Base-by-base conservation (phyloP, 1,140 invertebrate species). In the Tetragnatha versicolor region DNA sequence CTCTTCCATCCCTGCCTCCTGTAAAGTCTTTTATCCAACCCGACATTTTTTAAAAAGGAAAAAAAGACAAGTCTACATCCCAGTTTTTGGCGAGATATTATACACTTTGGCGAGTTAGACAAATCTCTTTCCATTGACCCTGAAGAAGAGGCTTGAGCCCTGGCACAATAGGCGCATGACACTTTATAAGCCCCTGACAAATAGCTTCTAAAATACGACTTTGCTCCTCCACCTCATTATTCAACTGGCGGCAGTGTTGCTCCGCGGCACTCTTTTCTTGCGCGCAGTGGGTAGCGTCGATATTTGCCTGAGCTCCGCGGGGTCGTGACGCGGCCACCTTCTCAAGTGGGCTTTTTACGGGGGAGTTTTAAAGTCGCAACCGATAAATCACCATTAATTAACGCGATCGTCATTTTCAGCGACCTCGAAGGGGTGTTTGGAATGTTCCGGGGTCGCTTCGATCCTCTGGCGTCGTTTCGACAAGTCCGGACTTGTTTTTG, bases 81-180 rank as follows among this genome's bases (percentile, higher is more conserved):
- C 39, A 35, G 42, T 53, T 66, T 65, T 77, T 77, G 73, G 60
- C 33, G 60, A 37, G 45, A 65, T 77, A 77, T 77, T 77, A 77
- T 77, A 65, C 73, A 77, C 49, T 65, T 66, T 77, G 73, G 73
- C 73, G 73, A 77, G 73, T 77, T 77, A 77, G 73, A 77, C 73
- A 77, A 77, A 77, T 77, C 73, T 77, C 61, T 77, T 55, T 77
- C 60, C 73, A 77, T 77, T 77, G 73, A 77, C 73, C 73, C 73
- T 25, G 61, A 66, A 65, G 73, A 53, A 77, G 45, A 63, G 73
- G 22, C 22, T 66, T 66, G 42, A 66, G 61, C 60, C 55, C 20
- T 17, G 9, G 61, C 42, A 77, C 73, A 77, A 77, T 77, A 61
- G 73, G 73, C 39, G 45, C 73, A 37, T 77, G 73, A 77, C 73